Evolutionary conservation across 2,797 vertebrate genomes (phyloP), one percentile per base, ranked within the genome.

Genomic region (Xyrichtys novacula): DNA sequence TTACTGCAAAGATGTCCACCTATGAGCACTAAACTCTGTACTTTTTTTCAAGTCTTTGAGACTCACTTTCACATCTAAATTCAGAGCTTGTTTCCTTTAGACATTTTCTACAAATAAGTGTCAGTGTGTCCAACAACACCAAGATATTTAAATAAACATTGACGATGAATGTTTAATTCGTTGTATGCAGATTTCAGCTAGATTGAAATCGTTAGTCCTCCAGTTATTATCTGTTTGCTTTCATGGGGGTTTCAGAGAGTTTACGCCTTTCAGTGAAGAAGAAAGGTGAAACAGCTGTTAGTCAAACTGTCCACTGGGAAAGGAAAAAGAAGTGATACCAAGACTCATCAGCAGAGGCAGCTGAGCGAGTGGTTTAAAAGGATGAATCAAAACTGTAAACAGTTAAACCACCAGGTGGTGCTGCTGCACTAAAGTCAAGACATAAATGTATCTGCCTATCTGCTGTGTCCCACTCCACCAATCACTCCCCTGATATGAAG

Each of bases 321-420:
- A 40, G 11, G 19, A 7, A 25, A 25, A 25, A 31, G 3, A 14
- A 22, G 9, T 67, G 57, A 31, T 31, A 20, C 23, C 5, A 46
- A 55, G 23, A 58, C 7, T 61, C 63, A 39, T 15, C 15, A 52
- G 23, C 40, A 48, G 19, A 73, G 16, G 53, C 8, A 53, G 14
- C 43, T 40, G 0, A 23, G 11, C 34, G 19, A 39, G 6, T 29
- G 9, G 25, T 23, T 34, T 1, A 54, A 38, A 47, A 71, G 3
- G 6, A 42, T 7, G 6, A 4, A 38, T 25, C 36, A 49, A 52
- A 65, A 38, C 19, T 9, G 9, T 38, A 1, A 3, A 7, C 32
- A 65, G 19, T 3, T 55, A 22, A 0, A 47, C 76, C 85, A 85
- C 73, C 43, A 64, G 84, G 69, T 40, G 87, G 83, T 1, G 74